Conservation (phyloP, 2,113 vertebrate genomes). For the Tapirus terrestris region DNA sequence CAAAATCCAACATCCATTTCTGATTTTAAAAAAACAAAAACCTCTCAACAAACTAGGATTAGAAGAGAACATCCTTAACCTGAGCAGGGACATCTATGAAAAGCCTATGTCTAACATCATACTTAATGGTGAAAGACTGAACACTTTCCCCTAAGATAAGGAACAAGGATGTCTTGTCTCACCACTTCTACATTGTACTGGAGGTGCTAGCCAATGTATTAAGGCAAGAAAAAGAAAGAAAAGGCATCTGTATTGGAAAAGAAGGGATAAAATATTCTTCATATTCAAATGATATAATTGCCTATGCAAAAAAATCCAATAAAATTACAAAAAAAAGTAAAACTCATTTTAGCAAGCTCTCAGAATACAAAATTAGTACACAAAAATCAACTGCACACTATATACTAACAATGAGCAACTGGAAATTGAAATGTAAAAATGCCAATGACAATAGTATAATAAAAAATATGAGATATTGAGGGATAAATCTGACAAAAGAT, state of each 20-base stretch:
- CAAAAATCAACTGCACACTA: background rate
- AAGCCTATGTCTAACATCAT: background rate
- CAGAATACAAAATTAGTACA: background rate
- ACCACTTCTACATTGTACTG: background rate
- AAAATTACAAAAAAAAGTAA: background rate
- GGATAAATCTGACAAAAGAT: background rate
- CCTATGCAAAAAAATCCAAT: background rate
- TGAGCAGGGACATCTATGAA: background rate
- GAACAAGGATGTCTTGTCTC: background rate
- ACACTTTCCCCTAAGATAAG: background rate
- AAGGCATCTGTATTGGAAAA: background rate
- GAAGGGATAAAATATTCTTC: background rate
- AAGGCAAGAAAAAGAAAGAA: background rate
- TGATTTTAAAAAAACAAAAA: too few relatives aligned
- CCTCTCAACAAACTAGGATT: background rate
- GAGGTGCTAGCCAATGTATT: background rate
- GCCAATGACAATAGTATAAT: background rate
- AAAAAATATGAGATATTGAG: background rate
- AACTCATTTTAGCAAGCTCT: background rate
- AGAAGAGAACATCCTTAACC: background rate
- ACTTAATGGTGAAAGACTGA: background rate
- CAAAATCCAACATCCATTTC: background rate
- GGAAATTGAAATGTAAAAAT: background rate
- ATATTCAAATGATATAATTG: background rate
- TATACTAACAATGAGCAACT: background rate